Conservation (phyloP, 2,113 vertebrate genomes). For the Gnathonemus longibarbis region DNA sequence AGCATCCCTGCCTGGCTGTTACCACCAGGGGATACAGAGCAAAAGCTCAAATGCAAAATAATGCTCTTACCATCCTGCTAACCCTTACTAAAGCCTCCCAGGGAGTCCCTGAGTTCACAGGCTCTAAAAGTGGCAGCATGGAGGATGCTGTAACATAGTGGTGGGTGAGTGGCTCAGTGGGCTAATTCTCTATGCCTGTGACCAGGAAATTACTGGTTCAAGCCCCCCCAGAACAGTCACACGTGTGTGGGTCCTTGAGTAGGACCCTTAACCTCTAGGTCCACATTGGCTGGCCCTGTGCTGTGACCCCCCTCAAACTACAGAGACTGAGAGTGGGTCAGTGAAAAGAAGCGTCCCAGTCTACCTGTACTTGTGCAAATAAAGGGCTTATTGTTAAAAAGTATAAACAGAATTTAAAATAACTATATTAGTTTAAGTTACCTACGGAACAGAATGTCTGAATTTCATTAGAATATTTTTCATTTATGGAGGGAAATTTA, state of each 20-base stretch:
- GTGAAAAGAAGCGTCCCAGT: not conserved
- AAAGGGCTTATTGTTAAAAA: not conserved
- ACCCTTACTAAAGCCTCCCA: not conserved
- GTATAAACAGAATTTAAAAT: not conserved
- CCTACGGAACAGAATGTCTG: not conserved
- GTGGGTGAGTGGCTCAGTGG: not conserved
- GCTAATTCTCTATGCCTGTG: not conserved
- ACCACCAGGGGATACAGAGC: not conserved
- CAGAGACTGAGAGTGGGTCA: not conserved
- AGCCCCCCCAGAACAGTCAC: not conserved
- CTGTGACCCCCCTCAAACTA: not conserved
- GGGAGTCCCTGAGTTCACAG: not conserved
- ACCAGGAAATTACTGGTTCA: not conserved
- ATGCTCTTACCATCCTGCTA: not conserved
- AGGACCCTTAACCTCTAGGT: not conserved
- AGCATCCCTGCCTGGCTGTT: not conserved
- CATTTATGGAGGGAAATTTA: not conserved
- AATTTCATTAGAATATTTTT: not conserved
- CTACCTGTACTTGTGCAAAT: not conserved
- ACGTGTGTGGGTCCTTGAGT: not conserved
- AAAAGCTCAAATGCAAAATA: not conserved
- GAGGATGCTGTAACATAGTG: not conserved
- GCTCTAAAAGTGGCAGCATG: not conserved
- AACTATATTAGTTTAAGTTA: not conserved
- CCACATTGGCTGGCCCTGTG: not conserved